phyloP scores from a whole-genome alignment of 2,888 invertebrate species.

The Eremobia ochroleuca region DNA sequence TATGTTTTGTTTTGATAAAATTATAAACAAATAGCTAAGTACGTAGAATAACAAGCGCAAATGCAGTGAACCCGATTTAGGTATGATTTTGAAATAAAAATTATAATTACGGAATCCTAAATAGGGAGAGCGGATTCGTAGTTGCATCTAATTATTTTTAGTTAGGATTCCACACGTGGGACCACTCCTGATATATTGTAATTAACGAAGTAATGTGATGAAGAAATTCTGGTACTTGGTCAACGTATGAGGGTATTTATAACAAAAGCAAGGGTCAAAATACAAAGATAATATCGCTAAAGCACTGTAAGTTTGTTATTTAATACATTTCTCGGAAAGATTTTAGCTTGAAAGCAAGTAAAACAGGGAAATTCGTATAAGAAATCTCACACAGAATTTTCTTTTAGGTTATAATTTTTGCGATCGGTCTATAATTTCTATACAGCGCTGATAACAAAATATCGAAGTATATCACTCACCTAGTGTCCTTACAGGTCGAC shows the following conservation, averaged over 20 bases:
- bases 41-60: conserved; percentile 2
- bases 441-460: conserved; percentile 27
- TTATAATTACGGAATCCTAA: neutral
- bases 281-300: neutral
- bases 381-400: conserved; percentile 57
- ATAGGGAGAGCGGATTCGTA: neutral
- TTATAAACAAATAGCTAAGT: conserved; percentile 47
- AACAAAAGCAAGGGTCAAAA: conserved; percentile 51
- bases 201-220: conserved; percentile 31
- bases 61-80: neutral
- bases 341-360: conserved; percentile 12
- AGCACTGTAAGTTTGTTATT: neutral
- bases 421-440: conserved; percentile 25
- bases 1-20: conserved; percentile 40
- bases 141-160: conserved; percentile 4
- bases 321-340: neutral
- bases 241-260: conserved; percentile 55
- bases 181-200: conserved; percentile 27
- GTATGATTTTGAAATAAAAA: conserved; percentile 43
- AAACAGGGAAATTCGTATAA: conserved; percentile 28
- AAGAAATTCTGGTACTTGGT: conserved; percentile 31
- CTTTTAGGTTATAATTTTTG: conserved; percentile 72
- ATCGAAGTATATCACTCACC: conserved; percentile 74
- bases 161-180: conserved; percentile 17
- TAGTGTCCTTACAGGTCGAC: conserved; percentile 72